A percentile compares a stretch with the other conserved stretches of the same genome.
These are phyloP conservation scores for Myotis myotis DNA, from an alignment of 2,797 vertebrate genomes.

Conservation along the genomic window DNA sequence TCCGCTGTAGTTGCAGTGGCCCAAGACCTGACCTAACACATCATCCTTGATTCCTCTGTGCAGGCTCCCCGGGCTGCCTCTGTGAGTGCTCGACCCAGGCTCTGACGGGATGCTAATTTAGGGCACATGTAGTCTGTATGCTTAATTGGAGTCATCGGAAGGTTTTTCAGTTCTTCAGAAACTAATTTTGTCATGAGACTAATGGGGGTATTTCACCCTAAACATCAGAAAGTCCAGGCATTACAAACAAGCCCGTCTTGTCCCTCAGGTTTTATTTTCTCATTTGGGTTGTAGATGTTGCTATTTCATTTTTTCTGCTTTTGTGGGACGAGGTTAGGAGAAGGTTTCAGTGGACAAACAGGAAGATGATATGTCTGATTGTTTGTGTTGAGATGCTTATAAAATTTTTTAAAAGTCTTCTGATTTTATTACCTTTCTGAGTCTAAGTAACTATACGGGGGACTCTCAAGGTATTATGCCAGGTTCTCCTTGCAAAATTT, in stretches of 20 bases:
- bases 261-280: background rate
- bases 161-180: background rate
- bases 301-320: background rate
- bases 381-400: background rate
- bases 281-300: background rate
- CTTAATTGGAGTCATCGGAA: background rate
- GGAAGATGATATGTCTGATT: background rate
- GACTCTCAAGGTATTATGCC: background rate
- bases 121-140: background rate
- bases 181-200: background rate
- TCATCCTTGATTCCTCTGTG: rapidly evolving
- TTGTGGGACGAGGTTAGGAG: background rate
- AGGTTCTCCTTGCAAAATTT: background rate
- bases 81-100: background rate
- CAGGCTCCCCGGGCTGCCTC: background rate
- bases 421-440: background rate
- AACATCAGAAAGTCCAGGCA: background rate
- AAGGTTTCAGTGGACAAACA: background rate
- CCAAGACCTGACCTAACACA: background rate
- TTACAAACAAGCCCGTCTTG: background rate
- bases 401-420: background rate
- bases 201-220: background rate
- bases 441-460: background rate
- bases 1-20: background rate
- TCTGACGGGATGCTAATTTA: rapidly evolving